Evolutionary conservation across 2,888 invertebrate genomes (phyloP).

Genomic region (Sarcophaga rosellei): DNA sequence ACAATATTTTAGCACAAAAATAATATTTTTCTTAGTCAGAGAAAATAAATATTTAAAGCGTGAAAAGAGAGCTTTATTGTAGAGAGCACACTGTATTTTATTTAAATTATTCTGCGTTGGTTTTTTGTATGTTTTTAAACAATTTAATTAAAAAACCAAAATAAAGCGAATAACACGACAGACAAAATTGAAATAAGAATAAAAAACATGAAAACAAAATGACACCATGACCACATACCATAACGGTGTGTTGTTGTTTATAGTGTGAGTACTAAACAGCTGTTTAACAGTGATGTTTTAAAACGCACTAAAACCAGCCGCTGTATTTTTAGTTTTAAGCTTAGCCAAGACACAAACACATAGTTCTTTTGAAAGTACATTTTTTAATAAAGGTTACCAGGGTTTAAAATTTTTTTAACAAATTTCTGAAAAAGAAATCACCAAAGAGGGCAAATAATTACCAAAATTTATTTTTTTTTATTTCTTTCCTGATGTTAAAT

Average conservation of each 20-base stretch:
- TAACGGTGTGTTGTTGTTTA: constrained; percentile 2
- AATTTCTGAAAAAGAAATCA: no score
- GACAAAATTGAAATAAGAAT: constrained; percentile 51
- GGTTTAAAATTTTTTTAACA: no score
- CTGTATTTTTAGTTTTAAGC: constrained; percentile 13
- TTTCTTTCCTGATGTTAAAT: no score
- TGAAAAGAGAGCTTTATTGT: constrained; percentile 5
- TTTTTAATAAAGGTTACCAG: background rate
- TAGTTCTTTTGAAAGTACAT: background rate
- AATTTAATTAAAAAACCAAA: constrained; percentile 48
- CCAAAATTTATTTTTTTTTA: no score
- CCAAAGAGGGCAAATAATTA: no score
- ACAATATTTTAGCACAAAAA: background rate
- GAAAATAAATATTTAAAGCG: constrained; percentile 46
- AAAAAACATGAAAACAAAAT: constrained; percentile 35
- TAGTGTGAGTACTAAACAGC: constrained; percentile 18
- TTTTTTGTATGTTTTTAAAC: background rate
- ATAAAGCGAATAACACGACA: constrained; percentile 52
- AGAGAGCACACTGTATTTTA: constrained; percentile 25
- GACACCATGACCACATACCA: constrained; percentile 26
- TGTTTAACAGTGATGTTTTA: constrained; percentile 37
- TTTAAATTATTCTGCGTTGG: constrained; percentile 52
- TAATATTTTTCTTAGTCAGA: constrained; percentile 40
- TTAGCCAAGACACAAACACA: constrained; percentile 13
- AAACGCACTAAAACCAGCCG: constrained; percentile 25